A percentile compares a stretch with the other conserved stretches of the same genome.
phyloP scores from a whole-genome alignment of 2,888 invertebrate species.

The Pocota personata region DNA sequence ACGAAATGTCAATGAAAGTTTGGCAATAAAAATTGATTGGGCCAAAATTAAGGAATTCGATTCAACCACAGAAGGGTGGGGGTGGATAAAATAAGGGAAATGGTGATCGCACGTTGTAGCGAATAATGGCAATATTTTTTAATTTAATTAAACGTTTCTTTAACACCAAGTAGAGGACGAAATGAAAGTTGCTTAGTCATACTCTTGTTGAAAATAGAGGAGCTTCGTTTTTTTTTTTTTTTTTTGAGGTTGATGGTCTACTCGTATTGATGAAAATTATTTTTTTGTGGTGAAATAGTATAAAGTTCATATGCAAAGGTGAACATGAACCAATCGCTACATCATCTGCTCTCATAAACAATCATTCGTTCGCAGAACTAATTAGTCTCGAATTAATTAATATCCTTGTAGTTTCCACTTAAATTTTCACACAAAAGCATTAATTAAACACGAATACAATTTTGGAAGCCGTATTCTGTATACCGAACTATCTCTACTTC shows the following conservation, averaged over 20 bases:
- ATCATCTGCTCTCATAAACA: background rate
- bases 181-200: background rate
- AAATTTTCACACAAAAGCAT: constrained; percentile 44
- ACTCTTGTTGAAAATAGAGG: background rate
- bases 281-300: too few relatives aligned
- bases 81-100: background rate
- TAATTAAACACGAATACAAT: constrained; percentile 60
- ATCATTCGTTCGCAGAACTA: constrained; percentile 12
- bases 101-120: background rate
- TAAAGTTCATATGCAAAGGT: too few relatives aligned
- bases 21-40: constrained; percentile 65
- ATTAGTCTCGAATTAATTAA: constrained; percentile 47
- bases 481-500: background rate
- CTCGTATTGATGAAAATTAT: too few relatives aligned
- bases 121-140: constrained; percentile 12
- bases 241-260: too few relatives aligned
- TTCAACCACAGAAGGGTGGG: background rate
- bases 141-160: constrained; percentile 30
- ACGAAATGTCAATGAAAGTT: constrained; percentile 60
- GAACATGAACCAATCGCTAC: background rate
- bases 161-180: background rate
- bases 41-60: constrained; percentile 45
- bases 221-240: background rate
- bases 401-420: constrained; percentile 25
- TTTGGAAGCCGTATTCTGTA: constrained; percentile 16